Percentiles rank a stretch among this genome's conserved stretches.
phyloP scores from a whole-genome alignment of 1,140 invertebrate genomes.

The Cheumatopsyche charites region DNA sequence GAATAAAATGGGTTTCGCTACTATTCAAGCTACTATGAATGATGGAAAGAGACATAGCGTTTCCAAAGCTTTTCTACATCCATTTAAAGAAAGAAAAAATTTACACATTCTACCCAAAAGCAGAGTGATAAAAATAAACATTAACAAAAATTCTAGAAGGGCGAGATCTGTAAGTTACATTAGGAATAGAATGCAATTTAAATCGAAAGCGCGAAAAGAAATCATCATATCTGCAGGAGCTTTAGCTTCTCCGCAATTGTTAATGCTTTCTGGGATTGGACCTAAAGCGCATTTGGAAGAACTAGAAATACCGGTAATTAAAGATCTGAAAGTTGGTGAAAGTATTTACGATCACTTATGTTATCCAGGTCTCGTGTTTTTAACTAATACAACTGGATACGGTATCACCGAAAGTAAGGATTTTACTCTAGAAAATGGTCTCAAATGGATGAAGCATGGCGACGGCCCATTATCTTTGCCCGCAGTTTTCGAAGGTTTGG shows the following conservation, averaged over 20 bases:
- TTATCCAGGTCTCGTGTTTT: constrained; percentile 68
- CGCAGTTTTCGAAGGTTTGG: constrained; percentile 64
- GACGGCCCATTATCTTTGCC: constrained; percentile 60
- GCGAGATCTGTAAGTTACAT: constrained; percentile 70
- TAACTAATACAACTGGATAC: constrained; percentile 60
- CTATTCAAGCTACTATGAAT: constrained; percentile 69
- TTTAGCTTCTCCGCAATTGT: constrained; percentile 78
- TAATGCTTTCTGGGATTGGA: constrained; percentile 83
- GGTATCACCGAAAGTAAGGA: constrained; percentile 52
- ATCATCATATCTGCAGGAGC: constrained; percentile 75
- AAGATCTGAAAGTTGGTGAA: constrained; percentile 71
- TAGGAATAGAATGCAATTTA: constrained; percentile 56
- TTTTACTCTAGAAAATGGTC: constrained; percentile 52
- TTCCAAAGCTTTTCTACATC: constrained; percentile 66
- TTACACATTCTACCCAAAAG: constrained; percentile 66
- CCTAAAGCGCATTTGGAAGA: constrained; percentile 69
- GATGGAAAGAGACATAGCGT: constrained; percentile 61
- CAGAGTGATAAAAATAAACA: constrained; percentile 68
- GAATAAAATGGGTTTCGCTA: constrained; percentile 66
- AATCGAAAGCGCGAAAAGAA: constrained; percentile 68
- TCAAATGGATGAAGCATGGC: constrained; percentile 56
- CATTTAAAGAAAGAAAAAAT: constrained; percentile 66
- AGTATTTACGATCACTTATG: constrained; percentile 74
- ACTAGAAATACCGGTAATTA: constrained; percentile 68
- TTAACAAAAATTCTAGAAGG: constrained; percentile 63